Evolutionary conservation across 2,797 vertebrate species (phyloP).

Genomic region (Parauchenoglanis punctatus): DNA sequence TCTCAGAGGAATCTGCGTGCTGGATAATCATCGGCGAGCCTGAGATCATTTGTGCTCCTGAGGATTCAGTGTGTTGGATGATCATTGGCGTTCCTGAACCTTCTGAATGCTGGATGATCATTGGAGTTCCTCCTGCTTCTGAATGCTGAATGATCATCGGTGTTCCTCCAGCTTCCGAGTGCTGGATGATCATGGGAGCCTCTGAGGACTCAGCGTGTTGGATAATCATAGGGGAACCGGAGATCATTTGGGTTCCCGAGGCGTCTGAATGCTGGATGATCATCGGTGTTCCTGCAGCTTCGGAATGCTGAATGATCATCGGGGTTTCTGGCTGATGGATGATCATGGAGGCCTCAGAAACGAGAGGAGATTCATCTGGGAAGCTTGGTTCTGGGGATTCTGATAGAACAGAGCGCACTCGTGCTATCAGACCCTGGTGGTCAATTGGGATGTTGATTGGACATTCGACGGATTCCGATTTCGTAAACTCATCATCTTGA

Average conservation of each 20-base stretch:
- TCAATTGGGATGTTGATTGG: slow-evolving; percentile 65
- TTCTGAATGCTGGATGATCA: slow-evolving; percentile 36
- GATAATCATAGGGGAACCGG: slow-evolving; percentile 45
- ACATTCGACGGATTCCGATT: slow-evolving; percentile 42
- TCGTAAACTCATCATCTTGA: slow-evolving; percentile 14
- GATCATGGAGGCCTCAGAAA: slow-evolving; percentile 45
- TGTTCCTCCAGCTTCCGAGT: slow-evolving; percentile 22
- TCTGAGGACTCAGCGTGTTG: slow-evolving; percentile 49
- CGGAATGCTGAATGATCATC: slow-evolving; percentile 53
- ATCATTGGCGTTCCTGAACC: slow-evolving; percentile 13
- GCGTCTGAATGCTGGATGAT: slow-evolving; percentile 49
- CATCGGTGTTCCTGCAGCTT: slow-evolving; percentile 43
- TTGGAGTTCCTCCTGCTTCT: slow-evolving; percentile 15
- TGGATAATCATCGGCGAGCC: slow-evolving; percentile 47
- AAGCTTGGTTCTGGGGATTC: slow-evolving; percentile 45
- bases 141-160: slow-evolving; percentile 49
- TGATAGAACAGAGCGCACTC: slow-evolving; percentile 50
- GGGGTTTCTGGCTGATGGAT: slow-evolving; percentile 41
- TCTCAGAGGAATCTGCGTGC: slow-evolving; percentile 23
- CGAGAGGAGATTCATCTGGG: slow-evolving; percentile 44
- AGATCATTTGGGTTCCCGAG: slow-evolving; percentile 40
- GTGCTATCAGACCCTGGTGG: slow-evolving; percentile 64
- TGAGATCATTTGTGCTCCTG: slow-evolving; percentile 39
- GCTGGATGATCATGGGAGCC: slow-evolving; percentile 43
- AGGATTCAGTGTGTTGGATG: slow-evolving; percentile 30